These are phyloP conservation scores for Misgurnus anguillicaudatus DNA, from an alignment of 2,113 vertebrate species.

Conservation along the genomic window DNA sequence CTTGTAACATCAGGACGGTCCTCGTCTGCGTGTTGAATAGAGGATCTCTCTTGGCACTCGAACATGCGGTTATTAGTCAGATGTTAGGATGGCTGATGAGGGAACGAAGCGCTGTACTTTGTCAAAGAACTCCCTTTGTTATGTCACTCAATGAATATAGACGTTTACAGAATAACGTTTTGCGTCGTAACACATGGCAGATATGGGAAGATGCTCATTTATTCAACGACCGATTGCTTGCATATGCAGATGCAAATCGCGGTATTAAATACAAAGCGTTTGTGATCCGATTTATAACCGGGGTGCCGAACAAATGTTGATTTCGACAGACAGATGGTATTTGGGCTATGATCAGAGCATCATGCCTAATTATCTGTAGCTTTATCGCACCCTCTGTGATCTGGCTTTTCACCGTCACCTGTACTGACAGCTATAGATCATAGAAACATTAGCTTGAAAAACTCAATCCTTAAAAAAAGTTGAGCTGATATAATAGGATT, in stretches of 20 bases:
- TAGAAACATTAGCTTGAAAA: constrained; percentile 24
- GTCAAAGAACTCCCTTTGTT: constrained; percentile 32
- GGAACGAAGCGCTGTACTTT: constrained; percentile 20
- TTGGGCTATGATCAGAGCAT: constrained; percentile 55
- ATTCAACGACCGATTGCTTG: neutral
- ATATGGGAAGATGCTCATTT: neutral
- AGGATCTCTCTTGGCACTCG: constrained; percentile 35
- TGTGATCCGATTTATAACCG: constrained; percentile 18
- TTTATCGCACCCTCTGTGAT: constrained; percentile 35
- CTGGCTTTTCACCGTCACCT: constrained; percentile 23
- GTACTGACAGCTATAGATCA: constrained; percentile 16
- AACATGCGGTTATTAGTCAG: constrained; percentile 41
- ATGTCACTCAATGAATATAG: constrained; percentile 38
- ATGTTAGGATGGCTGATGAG: constrained; percentile 33
- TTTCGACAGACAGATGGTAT: constrained; percentile 59
- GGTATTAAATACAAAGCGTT: constrained; percentile 17
- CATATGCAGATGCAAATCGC: constrained; percentile 27
- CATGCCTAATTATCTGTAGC: constrained; percentile 57
- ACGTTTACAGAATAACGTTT: constrained; percentile 17
- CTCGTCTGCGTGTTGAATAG: constrained; percentile 42
- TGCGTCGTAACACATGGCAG: constrained; percentile 36
- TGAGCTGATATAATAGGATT: neutral
- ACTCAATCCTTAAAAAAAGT: constrained; percentile 18
- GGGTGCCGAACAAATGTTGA: constrained; percentile 57
- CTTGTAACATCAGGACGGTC: constrained; percentile 59